Conservation (phyloP, 2,888 invertebrate species). For the Spisula solida region DNA sequence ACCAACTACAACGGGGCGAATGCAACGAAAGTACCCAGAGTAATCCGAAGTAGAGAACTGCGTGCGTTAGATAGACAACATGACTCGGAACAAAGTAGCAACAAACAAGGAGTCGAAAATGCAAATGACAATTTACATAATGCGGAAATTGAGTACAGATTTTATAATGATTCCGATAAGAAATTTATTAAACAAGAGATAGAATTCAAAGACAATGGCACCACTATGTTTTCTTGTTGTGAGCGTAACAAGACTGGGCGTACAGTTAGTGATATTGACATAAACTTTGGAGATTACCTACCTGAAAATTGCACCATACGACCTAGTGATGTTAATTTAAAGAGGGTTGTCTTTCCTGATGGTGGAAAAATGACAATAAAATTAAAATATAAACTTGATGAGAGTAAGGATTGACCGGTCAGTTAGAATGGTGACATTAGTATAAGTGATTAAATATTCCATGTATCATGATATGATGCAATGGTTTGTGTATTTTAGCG, state of each 20-base stretch:
- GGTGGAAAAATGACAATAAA: constrained; percentile 58
- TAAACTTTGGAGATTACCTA: constrained; percentile 60
- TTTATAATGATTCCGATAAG: constrained; percentile 41
- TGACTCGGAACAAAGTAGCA: background rate
- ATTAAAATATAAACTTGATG: constrained; percentile 38
- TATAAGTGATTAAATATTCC: too few relatives aligned
- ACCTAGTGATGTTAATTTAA: constrained; percentile 53
- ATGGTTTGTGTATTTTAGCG: too few relatives aligned
- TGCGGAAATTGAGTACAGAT: constrained; percentile 46
- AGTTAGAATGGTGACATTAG: too few relatives aligned
- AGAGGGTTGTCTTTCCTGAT: constrained; percentile 52
- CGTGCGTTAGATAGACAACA: background rate
- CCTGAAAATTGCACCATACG: constrained; percentile 56
- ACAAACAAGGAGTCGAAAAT: background rate
- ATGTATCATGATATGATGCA: too few relatives aligned
- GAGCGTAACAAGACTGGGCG: constrained; percentile 39
- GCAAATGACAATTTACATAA: constrained; percentile 1
- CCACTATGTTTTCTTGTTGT: constrained; percentile 45
- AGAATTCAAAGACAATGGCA: constrained; percentile 40
- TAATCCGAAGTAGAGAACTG: background rate
- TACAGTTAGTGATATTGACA: constrained; percentile 53
- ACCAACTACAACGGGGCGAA: background rate
- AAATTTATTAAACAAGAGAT: constrained; percentile 51
- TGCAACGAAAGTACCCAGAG: background rate
- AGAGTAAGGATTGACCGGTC: too few relatives aligned